Conservation (phyloP, 2,888 invertebrate genomes). For the Drosophila yooni region DNA sequence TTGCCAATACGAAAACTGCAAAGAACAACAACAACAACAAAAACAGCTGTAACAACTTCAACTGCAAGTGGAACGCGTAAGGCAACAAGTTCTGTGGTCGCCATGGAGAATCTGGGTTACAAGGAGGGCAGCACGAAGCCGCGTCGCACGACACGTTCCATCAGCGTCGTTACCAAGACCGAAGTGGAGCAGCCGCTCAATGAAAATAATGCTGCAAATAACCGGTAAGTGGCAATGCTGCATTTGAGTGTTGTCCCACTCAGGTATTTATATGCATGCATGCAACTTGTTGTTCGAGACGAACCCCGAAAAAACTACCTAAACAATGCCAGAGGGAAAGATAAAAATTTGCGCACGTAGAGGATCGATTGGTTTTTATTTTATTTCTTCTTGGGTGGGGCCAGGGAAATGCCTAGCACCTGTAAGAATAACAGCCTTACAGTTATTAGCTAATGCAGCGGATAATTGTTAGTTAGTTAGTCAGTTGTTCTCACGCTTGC, state of each 20-base stretch:
- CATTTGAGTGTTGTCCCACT: conserved; percentile 19
- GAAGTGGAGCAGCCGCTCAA: conserved; percentile 85
- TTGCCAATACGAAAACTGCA: conserved; percentile 29
- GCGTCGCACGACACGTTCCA: conserved; percentile 84
- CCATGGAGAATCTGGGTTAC: conserved; percentile 89
- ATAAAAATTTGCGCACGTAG: background rate
- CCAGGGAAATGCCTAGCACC: background rate
- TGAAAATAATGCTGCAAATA: conserved; percentile 82
- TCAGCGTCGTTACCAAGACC: conserved; percentile 84
- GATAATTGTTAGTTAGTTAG: background rate
- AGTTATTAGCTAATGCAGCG: background rate
- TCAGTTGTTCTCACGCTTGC: conserved; percentile 27
- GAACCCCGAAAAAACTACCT: background rate
- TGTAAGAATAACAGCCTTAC: conserved; percentile 2
- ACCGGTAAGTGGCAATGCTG: conserved; percentile 75
- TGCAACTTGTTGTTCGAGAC: background rate
- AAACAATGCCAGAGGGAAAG: conserved; percentile 4
- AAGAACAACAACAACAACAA: conserved; percentile 20
- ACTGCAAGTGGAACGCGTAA: conserved; percentile 34
- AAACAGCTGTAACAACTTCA: conserved; percentile 36
- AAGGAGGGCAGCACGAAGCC: conserved; percentile 86
- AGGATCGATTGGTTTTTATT: conserved; percentile 1
- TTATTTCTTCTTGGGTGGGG: background rate
- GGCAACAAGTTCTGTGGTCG: conserved; percentile 54
- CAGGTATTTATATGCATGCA: conserved; percentile 11